Evolutionary conservation across 1,140 invertebrate species (phyloP).

Genomic region (Drosophila santomea): DNA sequence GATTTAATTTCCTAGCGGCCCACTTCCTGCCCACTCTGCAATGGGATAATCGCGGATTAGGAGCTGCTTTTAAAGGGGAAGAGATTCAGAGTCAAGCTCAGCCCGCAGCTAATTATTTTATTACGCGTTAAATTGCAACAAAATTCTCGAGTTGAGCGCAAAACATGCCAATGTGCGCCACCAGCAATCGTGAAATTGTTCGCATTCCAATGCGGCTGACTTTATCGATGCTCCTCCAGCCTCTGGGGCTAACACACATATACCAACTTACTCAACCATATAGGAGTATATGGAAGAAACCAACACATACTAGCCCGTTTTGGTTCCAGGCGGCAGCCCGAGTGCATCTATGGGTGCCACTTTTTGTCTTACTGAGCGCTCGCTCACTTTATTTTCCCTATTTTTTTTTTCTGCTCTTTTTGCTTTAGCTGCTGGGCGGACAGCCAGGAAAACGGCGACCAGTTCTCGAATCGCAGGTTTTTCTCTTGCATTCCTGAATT

Average conservation of each 20-base stretch:
- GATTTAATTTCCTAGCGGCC: conserved; percentile 3
- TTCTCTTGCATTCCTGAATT: conserved; percentile 67
- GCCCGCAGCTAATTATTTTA: conserved; percentile 76
- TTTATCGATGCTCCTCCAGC: conserved; percentile 65
- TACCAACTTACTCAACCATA: background rate
- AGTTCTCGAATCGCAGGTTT: conserved; percentile 73
- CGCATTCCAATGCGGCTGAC: conserved; percentile 68
- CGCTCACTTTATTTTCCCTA: conserved; percentile 6
- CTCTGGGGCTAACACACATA: conserved; percentile 24
- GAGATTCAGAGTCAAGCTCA: background rate
- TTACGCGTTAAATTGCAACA: conserved; percentile 82
- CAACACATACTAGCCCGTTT: conserved; percentile 18
- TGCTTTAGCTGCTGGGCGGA: conserved; percentile 56
- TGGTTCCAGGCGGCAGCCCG: conserved; percentile 55
- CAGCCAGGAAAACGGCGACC: conserved; percentile 54
- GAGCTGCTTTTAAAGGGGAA: background rate
- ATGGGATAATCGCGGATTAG: conserved; percentile 12
- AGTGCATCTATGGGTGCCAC: conserved; percentile 76
- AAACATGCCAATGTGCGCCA: conserved; percentile 79
- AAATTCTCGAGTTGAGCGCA: conserved; percentile 72
- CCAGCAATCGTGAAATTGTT: conserved; percentile 81
- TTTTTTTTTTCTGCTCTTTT: conserved; percentile 10
- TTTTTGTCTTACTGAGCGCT: conserved; percentile 49
- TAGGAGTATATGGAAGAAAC: conserved; percentile 4
- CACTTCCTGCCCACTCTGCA: conserved; percentile 4